phyloP scores from a whole-genome alignment of 2,888 invertebrate species.

The Ormyrus thymus region DNA sequence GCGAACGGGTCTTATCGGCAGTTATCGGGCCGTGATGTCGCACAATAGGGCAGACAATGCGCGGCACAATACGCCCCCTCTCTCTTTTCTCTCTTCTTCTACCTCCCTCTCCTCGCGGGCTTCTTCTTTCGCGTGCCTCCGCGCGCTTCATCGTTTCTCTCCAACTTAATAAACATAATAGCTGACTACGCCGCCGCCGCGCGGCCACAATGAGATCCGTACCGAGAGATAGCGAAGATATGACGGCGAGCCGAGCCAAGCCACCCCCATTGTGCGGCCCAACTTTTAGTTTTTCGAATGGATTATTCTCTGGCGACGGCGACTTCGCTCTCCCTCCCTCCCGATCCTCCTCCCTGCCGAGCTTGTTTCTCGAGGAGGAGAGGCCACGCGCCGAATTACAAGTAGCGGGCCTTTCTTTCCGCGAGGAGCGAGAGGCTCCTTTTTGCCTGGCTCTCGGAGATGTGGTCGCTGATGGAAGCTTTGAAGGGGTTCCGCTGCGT shows the following conservation, averaged over 20 bases:
- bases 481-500: no score
- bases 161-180: constrained; percentile 75
- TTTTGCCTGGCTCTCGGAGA: no score
- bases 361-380: neutral
- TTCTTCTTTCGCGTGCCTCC: constrained; percentile 47
- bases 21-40: constrained; percentile 75
- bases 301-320: constrained; percentile 42
- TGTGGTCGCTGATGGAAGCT: no score
- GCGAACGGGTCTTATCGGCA: constrained; percentile 72
- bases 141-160: constrained; percentile 55
- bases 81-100: constrained; percentile 32
- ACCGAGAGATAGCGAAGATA: constrained; percentile 69
- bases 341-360: neutral
- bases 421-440: neutral
- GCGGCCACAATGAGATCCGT: constrained; percentile 71
- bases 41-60: constrained; percentile 75
- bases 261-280: constrained; percentile 27
- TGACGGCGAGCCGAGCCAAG: constrained; percentile 60
- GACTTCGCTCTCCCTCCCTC: neutral
- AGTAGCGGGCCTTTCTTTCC: neutral
- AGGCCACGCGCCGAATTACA: neutral
- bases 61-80: constrained; percentile 72
- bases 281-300: constrained; percentile 53
- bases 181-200: constrained; percentile 69
- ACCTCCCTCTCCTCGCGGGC: constrained; percentile 34